Evolutionary conservation across 2,113 vertebrate species (phyloP), one percentile per base, ranked within the genome.

Genomic region (Ptilonorhynchus violaceus): DNA sequence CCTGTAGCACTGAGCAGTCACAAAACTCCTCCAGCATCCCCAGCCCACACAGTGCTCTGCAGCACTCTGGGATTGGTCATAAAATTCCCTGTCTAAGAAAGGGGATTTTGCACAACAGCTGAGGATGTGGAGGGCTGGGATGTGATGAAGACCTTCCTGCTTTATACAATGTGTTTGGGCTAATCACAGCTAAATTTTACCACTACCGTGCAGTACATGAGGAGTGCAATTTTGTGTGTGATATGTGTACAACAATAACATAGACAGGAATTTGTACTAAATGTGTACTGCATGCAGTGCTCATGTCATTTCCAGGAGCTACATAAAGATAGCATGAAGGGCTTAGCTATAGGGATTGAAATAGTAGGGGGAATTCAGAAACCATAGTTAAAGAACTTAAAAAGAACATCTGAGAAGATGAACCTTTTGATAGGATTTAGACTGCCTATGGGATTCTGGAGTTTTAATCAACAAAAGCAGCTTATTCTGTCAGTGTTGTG

Each of bases 381-480:
- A 60, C 30, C 13, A 23, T 35, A 91, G 42, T 86, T 95, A 75
- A 96, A 77, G 42, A 91, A 93, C 85, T 92, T 96, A 35, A 93
- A 97, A 98, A 97, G 96, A 93, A 93, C 94, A 97, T 94, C 97
- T 88, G 84, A 97, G 78, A 83, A 97, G 96, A 98, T 93, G 91
- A 97, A 94, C 66, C 79, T 96, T 97, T 96, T 89, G 97, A 98
- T 97, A 98, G 95, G 94, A 95, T 97, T 97, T 93, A 96, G 79
- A 80, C 84, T 95, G 91, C 76, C 93, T 93, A 64, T 91, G 73
- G 83, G 92, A 97, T 97, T 98, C 85, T 85, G 68, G 83, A 72
- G 70, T 94, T 95, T 97, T 98, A 98, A 96, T 93, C 95, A 95
- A 91, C 88, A 85, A 97, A 98, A 98, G 93, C 86, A 96, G 96